Conservation (phyloP, 2,888 invertebrate species). For the Willowsia nigromaculata region DNA sequence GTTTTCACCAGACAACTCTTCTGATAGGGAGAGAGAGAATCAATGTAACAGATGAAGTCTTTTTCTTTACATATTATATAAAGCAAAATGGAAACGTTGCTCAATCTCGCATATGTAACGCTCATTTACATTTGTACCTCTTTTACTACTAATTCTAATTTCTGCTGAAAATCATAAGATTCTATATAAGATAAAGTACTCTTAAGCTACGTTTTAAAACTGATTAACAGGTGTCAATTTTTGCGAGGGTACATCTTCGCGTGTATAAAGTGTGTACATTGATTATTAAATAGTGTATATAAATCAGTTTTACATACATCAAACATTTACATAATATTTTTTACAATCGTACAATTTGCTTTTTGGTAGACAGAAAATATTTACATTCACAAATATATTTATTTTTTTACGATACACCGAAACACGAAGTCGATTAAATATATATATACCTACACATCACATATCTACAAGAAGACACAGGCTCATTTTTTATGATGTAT, state of each 20-base stretch:
- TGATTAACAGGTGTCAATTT: constrained; percentile 10
- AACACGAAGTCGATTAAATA: not conserved
- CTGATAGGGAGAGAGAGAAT: not conserved
- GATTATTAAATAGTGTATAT: constrained; percentile 6
- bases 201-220: not conserved
- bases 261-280: constrained; percentile 20
- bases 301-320: constrained; percentile 13
- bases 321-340: constrained; percentile 13
- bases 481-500: not conserved
- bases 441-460: constrained; percentile 11
- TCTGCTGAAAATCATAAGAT: constrained; percentile 1
- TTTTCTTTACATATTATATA: not conserved
- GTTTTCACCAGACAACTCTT: not conserved
- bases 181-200: not conserved
- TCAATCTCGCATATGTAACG: constrained; percentile 42
- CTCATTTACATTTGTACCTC: constrained; percentile 30
- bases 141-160: not conserved
- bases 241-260: not conserved
- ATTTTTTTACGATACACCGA: constrained; percentile 33
- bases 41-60: not conserved
- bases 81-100: not conserved
- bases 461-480: constrained; percentile 26
- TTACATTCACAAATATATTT: constrained; percentile 67
- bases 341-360: not conserved
- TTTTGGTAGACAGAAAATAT: constrained; percentile 67